phyloP scores from a whole-genome alignment of 2,797 vertebrate genomes.

The Xiphorhynchus erythropygius region DNA sequence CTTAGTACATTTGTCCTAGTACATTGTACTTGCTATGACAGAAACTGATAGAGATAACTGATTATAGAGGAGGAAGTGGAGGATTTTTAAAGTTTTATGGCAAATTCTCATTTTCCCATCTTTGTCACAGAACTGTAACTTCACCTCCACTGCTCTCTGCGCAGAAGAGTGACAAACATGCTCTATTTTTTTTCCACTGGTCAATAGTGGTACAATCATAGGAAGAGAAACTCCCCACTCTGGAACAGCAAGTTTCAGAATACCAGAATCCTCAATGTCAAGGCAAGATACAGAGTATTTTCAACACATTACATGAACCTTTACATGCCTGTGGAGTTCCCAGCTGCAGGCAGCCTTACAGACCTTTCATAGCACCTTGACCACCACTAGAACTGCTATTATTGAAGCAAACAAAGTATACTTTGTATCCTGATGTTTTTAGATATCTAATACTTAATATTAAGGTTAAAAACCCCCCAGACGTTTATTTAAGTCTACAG shows the following conservation, averaged over 20 bases:
- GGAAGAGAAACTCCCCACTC: background rate
- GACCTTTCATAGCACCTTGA: background rate
- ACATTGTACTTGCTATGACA: background rate
- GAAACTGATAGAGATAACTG: background rate
- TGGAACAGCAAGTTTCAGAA: background rate
- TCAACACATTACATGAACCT: background rate
- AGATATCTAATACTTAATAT: background rate
- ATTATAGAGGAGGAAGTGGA: background rate
- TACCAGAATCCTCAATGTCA: background rate
- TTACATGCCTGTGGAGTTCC: background rate
- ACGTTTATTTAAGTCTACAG: background rate
- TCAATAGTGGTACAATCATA: background rate
- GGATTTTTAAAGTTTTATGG: background rate
- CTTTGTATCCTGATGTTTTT: background rate
- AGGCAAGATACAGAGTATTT: background rate
- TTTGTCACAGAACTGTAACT: background rate
- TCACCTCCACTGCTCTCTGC: accelerated
- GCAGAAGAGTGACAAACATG: background rate
- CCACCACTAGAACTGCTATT: background rate
- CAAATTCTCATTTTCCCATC: background rate
- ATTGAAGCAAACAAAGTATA: background rate
- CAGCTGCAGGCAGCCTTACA: background rate
- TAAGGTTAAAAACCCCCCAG: background rate
- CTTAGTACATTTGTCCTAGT: background rate
- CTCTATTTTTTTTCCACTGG: background rate